Evolutionary conservation across 2,113 vertebrate species (phyloP).

Genomic region (Phrynosoma blainvillii): DNA sequence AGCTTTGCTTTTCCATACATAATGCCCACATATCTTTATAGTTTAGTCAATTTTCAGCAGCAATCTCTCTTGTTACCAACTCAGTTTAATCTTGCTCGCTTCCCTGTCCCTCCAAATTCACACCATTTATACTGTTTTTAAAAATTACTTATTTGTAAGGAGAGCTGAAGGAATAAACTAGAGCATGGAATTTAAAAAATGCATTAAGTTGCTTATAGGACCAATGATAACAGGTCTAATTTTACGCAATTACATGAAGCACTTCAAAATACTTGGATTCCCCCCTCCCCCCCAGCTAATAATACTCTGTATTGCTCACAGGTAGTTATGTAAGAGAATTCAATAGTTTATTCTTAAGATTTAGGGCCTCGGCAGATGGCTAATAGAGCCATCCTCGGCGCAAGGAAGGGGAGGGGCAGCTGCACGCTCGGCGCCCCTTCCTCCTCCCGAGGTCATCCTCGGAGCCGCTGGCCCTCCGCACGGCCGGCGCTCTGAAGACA

Average conservation of each 20-base stretch:
- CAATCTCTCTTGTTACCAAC: conserved; percentile 46
- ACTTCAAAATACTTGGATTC: background rate
- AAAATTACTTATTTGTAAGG: conserved; percentile 37
- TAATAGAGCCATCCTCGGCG: too few species aligned
- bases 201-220: conserved; percentile 30
- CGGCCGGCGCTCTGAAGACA: too few species aligned
- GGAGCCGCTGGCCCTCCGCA: too few species aligned
- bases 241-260: background rate
- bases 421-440: too few species aligned
- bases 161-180: background rate
- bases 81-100: conserved; percentile 30
- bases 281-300: background rate
- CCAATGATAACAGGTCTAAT: background rate
- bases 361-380: too few species aligned
- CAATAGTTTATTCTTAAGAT: background rate
- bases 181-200: background rate
- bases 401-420: too few species aligned
- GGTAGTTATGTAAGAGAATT: background rate
- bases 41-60: conserved; percentile 17
- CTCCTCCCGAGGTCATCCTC: too few species aligned
- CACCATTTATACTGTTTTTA: background rate
- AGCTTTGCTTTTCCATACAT: conserved; percentile 19
- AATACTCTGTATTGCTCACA: background rate
- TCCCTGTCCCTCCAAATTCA: background rate
- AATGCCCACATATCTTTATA: background rate